Evolutionary conservation across 1,140 invertebrate species (phyloP).

Genomic region (Drosophila orosa): DNA sequence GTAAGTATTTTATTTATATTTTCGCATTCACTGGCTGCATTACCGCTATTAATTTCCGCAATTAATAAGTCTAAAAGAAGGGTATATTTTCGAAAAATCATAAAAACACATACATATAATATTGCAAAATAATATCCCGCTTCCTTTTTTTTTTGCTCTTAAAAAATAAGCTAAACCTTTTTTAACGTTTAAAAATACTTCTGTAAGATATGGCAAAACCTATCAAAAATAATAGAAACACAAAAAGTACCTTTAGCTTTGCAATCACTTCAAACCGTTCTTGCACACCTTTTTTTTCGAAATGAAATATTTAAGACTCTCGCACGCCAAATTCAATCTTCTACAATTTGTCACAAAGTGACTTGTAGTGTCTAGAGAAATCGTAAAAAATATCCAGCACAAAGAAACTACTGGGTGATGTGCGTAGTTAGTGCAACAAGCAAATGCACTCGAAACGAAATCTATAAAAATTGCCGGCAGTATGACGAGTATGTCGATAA

Average conservation of each 20-base stretch:
- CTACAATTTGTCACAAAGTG: conserved; percentile 54
- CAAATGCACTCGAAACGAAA: conserved; percentile 74
- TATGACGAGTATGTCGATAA: conserved; percentile 65
- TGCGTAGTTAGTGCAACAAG: conserved; percentile 72
- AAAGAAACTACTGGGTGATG: conserved; percentile 23
- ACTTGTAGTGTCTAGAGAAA: conserved; percentile 32
- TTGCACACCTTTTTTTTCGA: not conserved
- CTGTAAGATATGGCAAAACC: not conserved
- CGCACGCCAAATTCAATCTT: conserved; percentile 26
- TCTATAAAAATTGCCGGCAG: conserved; percentile 50
- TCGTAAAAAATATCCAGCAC: conserved; percentile 68
- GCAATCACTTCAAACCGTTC: not conserved
- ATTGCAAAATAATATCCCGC: not conserved
- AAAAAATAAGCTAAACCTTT: not conserved
- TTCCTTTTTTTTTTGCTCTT: not conserved
- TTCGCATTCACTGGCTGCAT: not conserved
- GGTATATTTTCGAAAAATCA: not conserved
- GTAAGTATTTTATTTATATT: conserved; percentile 9
- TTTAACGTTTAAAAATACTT: no score
- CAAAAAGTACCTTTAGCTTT: not conserved
- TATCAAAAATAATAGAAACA: not conserved
- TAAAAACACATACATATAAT: no score
- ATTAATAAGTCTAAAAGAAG: not conserved
- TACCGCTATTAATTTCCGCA: no score
- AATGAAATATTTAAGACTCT: not conserved